These are phyloP conservation scores for Telenomus remus DNA, from an alignment of 1,140 invertebrate species.

Conservation along the genomic window DNA sequence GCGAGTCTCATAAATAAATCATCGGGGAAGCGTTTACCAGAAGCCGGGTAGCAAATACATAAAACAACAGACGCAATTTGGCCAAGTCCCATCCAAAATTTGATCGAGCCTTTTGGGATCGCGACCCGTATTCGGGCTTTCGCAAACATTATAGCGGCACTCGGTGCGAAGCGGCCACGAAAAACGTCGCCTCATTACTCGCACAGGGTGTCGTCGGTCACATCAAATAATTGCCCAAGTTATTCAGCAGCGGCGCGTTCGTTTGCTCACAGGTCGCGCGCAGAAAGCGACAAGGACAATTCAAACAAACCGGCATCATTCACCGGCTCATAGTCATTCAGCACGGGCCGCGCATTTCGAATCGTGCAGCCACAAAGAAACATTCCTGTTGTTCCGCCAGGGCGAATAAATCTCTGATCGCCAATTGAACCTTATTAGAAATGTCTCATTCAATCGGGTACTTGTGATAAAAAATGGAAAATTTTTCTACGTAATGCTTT, in stretches of 20 bases:
- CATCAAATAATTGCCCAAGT: slow-evolving; percentile 33
- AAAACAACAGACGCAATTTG: not conserved
- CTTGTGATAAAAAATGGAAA: too few species aligned
- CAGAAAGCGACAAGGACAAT: not conserved
- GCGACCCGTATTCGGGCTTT: not conserved
- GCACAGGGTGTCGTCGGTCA: slow-evolving; percentile 24
- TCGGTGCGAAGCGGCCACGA: slow-evolving; percentile 1
- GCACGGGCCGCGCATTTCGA: slow-evolving; percentile 22
- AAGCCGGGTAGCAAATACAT: too few species aligned
- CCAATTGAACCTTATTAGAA: too few species aligned
- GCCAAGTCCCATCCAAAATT: too few species aligned
- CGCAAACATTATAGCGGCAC: not conserved
- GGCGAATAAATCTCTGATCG: slow-evolving; percentile 38
- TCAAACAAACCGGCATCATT: slow-evolving; percentile 27
- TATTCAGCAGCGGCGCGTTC: slow-evolving; percentile 22
- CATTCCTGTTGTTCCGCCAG: slow-evolving; percentile 34
- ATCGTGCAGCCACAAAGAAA: slow-evolving; percentile 24
- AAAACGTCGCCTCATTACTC: slow-evolving; percentile 18
- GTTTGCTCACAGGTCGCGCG: slow-evolving; percentile 4
- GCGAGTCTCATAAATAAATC: too few species aligned
- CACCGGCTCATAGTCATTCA: slow-evolving; percentile 30
- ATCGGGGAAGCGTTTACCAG: too few species aligned
- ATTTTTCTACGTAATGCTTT: too few species aligned
- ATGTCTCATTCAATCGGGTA: too few species aligned
- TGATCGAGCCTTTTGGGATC: too few species aligned